phyloP scores from a whole-genome alignment of 1,140 invertebrate genomes.

The Ceratina calcarata region DNA sequence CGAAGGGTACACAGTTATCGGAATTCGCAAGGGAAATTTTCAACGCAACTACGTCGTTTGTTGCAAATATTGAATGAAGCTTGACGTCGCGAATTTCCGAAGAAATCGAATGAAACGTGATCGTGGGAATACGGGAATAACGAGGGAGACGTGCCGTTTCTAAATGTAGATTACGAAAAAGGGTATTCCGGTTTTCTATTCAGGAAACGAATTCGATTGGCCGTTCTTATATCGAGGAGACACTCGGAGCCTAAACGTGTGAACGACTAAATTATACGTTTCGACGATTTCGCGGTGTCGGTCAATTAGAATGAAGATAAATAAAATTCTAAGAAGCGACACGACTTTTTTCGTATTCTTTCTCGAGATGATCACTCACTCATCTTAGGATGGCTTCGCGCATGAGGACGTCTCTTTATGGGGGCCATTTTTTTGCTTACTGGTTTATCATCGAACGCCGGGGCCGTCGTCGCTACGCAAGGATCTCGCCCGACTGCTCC shows the following conservation, averaged over 20 bases:
- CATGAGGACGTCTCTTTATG: slow-evolving; percentile 32
- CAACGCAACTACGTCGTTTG: background rate
- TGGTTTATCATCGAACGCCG: slow-evolving; percentile 1
- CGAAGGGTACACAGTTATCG: background rate
- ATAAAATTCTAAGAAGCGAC: too few relatives aligned
- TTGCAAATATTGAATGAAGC: slow-evolving; percentile 7
- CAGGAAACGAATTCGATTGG: too few relatives aligned
- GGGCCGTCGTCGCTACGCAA: too few relatives aligned
- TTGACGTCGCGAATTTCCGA: background rate
- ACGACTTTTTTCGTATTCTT: background rate
- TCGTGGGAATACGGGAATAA: background rate
- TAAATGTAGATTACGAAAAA: background rate
- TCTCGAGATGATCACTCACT: slow-evolving; percentile 48
- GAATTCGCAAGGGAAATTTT: background rate
- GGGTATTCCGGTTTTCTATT: too few relatives aligned
- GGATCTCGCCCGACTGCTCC: background rate
- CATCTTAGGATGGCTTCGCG: slow-evolving; percentile 25
- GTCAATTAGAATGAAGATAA: too few relatives aligned
- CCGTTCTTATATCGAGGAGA: too few relatives aligned
- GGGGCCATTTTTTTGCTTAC: slow-evolving; percentile 55
- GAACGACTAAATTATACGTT: too few relatives aligned
- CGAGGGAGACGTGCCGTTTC: background rate
- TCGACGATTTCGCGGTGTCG: too few relatives aligned
- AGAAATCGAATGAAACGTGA: background rate
- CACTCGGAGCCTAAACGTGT: too few relatives aligned